Conservation (phyloP, 2,888 invertebrate genomes). For the Alcis repandata region DNA sequence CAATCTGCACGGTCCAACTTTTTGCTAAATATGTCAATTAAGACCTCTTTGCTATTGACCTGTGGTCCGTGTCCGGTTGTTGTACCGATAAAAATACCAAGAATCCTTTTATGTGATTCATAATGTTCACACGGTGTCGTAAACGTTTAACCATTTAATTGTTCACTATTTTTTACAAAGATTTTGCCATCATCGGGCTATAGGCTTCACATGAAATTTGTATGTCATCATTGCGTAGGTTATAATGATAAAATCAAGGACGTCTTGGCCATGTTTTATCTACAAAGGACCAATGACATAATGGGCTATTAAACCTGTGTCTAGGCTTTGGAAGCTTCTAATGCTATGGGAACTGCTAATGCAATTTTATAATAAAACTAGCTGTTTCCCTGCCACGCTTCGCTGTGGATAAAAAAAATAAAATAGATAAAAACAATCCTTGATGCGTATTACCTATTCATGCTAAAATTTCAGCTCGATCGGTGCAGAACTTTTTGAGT, state of each 20-base stretch:
- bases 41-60: constrained; percentile 25
- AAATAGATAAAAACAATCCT: no score
- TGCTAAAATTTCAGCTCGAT: no score
- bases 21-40: constrained; percentile 5
- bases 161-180: constrained; percentile 65
- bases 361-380: constrained; percentile 12
- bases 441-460: no score
- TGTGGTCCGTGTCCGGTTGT: constrained; percentile 44
- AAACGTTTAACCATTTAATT: constrained; percentile 45
- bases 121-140: constrained; percentile 57
- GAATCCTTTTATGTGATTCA: constrained; percentile 72
- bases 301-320: constrained; percentile 24
- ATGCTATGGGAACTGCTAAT: not conserved
- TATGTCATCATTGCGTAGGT: constrained; percentile 46
- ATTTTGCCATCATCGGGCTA: constrained; percentile 53
- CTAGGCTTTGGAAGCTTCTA: constrained; percentile 17
- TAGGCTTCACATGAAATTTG: constrained; percentile 48
- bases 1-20: not conserved
- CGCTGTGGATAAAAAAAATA: no score
- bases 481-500: no score
- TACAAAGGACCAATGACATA: constrained; percentile 2
- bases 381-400: no score
- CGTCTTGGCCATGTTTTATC: not conserved
- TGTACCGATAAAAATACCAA: constrained; percentile 53
- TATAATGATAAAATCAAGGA: constrained; percentile 47